phyloP scores from a whole-genome alignment of 2,797 vertebrate genomes.

The Aeoliscus strigatus region DNA sequence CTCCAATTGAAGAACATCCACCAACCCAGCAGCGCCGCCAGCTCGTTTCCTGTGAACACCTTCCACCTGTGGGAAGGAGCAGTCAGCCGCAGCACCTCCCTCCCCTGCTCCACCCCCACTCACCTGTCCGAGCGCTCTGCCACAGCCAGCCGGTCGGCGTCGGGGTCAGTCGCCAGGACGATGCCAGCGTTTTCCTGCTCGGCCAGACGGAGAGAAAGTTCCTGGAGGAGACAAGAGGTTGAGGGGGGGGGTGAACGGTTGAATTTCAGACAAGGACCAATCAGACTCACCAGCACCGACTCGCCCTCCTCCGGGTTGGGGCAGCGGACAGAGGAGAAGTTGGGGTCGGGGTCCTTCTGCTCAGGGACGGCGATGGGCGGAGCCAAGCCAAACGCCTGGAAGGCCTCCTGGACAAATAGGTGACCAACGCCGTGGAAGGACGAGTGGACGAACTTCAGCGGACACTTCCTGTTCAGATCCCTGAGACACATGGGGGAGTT shows the following conservation, averaged over 20 bases:
- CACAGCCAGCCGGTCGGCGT: slow-evolving; percentile 90
- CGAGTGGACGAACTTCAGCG: slow-evolving; percentile 87
- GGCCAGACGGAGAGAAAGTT: slow-evolving; percentile 85
- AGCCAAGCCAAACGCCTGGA: slow-evolving; percentile 82
- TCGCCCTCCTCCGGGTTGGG: slow-evolving; percentile 96
- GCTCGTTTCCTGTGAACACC: slow-evolving; percentile 90
- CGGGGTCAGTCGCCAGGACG: slow-evolving; percentile 91
- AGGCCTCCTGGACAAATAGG: slow-evolving; percentile 85
- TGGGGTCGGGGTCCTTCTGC: slow-evolving; percentile 90
- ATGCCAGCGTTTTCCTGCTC: slow-evolving; percentile 81
- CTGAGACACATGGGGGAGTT: slow-evolving; percentile 56
- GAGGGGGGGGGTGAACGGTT: no score
- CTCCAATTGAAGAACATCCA: slow-evolving; percentile 94
- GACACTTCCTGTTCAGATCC: slow-evolving; percentile 77
- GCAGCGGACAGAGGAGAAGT: slow-evolving; percentile 88
- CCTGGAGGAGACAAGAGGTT: slow-evolving; percentile 59
- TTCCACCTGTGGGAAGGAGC: no score
- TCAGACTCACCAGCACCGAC: slow-evolving; percentile 82
- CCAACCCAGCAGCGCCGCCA: slow-evolving; percentile 92
- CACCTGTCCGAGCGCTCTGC: slow-evolving; percentile 84
- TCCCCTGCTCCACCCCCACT: slow-evolving; percentile 29
- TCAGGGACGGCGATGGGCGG: slow-evolving; percentile 91
- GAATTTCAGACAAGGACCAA: not conserved
- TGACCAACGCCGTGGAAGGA: slow-evolving; percentile 95
- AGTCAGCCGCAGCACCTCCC: no score